These are phyloP conservation scores for Chiloscyllium plagiosum DNA, from an alignment of 2,113 vertebrate genomes.

Conservation along the genomic window DNA sequence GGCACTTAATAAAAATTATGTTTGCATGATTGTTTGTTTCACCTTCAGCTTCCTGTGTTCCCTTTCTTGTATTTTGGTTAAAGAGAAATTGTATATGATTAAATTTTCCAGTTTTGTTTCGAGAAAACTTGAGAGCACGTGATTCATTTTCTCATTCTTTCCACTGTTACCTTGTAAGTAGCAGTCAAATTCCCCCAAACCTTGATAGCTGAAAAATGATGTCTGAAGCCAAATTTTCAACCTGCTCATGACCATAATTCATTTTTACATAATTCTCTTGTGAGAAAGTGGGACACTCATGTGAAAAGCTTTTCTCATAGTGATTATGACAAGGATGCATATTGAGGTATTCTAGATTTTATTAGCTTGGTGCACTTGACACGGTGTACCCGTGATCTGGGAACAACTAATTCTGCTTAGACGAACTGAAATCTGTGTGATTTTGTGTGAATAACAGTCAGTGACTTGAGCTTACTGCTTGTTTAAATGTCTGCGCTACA, in stretches of 20 bases:
- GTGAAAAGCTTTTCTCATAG: not conserved
- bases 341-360: not conserved
- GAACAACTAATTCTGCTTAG: not conserved
- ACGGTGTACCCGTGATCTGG: not conserved
- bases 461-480: not conserved
- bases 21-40: not conserved
- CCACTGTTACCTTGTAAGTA: not conserved
- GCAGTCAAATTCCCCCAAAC: not conserved
- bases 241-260: not conserved
- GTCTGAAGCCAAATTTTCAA: not conserved
- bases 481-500: not conserved
- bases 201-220: not conserved
- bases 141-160: not conserved
- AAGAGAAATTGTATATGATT: not conserved
- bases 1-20: not conserved
- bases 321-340: not conserved
- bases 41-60: not conserved
- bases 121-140: not conserved
- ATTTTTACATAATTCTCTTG: not conserved
- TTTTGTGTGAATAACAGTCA: not conserved
- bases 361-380: not conserved
- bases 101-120: not conserved
- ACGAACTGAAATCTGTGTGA: not conserved
- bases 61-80: not conserved
- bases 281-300: not conserved